phyloP scores from a whole-genome alignment of 1,140 invertebrate species.

The Dinoponera quadriceps region DNA sequence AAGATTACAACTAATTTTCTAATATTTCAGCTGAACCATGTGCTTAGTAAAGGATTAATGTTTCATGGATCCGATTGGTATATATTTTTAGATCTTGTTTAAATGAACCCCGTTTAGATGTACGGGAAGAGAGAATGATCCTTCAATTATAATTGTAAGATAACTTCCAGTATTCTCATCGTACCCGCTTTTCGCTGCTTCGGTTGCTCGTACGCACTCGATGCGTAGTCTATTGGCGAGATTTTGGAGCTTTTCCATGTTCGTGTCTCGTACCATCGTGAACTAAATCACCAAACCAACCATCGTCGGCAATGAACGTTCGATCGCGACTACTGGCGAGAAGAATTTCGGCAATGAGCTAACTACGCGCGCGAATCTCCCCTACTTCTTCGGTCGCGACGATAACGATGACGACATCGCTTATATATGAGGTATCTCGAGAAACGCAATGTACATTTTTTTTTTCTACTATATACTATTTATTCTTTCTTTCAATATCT shows the following conservation, averaged over 20 bases:
- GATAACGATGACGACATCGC: not conserved
- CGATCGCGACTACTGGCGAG: slow-evolving; percentile 62
- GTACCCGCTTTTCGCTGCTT: slow-evolving; percentile 83
- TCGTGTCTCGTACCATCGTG: slow-evolving; percentile 77
- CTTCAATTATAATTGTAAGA: not conserved
- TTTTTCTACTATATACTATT: too few species aligned
- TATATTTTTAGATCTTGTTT: too few species aligned
- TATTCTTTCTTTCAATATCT: too few species aligned
- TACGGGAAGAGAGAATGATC: too few species aligned
- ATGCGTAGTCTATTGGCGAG: slow-evolving; percentile 90
- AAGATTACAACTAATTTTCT: too few species aligned
- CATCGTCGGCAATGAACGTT: slow-evolving; percentile 38
- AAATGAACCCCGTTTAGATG: too few species aligned
- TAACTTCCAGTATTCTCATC: slow-evolving; percentile 32
- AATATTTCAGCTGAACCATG: too few species aligned
- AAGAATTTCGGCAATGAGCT: slow-evolving; percentile 46
- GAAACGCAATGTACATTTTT: not conserved
- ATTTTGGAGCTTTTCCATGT: slow-evolving; percentile 87
- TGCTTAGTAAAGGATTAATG: too few species aligned
- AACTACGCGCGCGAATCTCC: slow-evolving; percentile 71
- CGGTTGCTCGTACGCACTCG: slow-evolving; percentile 84
- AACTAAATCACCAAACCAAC: slow-evolving; percentile 9
- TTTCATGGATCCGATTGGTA: too few species aligned
- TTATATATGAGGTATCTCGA: not conserved
- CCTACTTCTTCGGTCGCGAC: slow-evolving; percentile 29